Evolutionary conservation across 2,888 invertebrate genomes (phyloP).

Genomic region (Eristalinus aeneus): DNA sequence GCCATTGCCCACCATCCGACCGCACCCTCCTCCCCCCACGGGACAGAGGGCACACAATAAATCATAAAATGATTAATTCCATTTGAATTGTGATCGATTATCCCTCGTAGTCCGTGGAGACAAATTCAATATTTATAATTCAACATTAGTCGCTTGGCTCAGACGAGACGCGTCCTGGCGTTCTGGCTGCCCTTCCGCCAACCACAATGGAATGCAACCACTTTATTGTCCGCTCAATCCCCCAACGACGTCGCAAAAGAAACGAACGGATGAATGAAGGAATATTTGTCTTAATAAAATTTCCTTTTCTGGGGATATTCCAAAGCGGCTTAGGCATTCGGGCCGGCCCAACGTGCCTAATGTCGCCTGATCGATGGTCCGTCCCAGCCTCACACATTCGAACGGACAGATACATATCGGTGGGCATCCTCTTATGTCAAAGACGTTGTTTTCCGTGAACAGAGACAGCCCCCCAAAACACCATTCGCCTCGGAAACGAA

Average conservation of each 20-base stretch:
- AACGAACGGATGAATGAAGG: neutral
- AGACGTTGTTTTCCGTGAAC: neutral
- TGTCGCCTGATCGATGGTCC: conserved; percentile 31
- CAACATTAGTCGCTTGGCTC: conserved; percentile 24
- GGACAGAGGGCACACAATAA: conserved; percentile 24
- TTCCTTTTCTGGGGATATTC: conserved; percentile 18
- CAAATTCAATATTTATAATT: conserved; percentile 48
- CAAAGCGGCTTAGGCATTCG: conserved; percentile 11
- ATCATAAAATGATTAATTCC: conserved; percentile 55
- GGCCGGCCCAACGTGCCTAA: conserved; percentile 16
- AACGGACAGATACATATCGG: neutral
- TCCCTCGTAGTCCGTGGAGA: conserved; percentile 15
- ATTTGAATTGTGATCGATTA: conserved; percentile 53
- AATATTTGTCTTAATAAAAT: conserved; percentile 53
- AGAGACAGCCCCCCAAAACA: neutral
- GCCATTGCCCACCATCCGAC: neutral
- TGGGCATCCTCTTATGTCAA: conserved; percentile 10
- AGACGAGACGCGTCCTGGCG: neutral
- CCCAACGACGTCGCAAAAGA: neutral
- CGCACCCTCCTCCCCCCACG: too few species aligned
- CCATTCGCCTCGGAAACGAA: neutral
- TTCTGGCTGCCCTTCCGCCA: neutral
- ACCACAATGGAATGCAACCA: conserved; percentile 1
- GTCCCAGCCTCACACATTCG: neutral
- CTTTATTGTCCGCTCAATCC: conserved; percentile 7